Percentiles rank a stretch among this genome's conserved stretches.
These are phyloP conservation scores for Sebastes aleutianus DNA, from an alignment of 2,797 vertebrate species.

Conservation along the genomic window DNA sequence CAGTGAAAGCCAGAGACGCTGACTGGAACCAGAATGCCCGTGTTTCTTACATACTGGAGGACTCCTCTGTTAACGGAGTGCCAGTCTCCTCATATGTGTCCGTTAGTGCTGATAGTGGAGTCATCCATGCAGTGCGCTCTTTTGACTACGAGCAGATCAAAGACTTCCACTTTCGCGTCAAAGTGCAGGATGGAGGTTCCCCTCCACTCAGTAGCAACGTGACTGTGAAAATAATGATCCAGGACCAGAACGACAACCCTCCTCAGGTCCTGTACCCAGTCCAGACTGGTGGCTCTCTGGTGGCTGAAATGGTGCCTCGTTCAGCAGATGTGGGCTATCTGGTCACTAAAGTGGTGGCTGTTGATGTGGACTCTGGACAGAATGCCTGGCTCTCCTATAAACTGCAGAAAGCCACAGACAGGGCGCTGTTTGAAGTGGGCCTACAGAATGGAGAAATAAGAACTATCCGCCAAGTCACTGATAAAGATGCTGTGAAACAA, in stretches of 20 bases:
- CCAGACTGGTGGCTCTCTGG: slow-evolving; percentile 79
- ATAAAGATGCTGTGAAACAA: slow-evolving; percentile 74
- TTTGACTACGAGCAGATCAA: slow-evolving; percentile 82
- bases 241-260: slow-evolving; percentile 42
- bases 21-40: slow-evolving; percentile 39
- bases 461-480: slow-evolving; percentile 69
- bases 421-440: slow-evolving; percentile 75
- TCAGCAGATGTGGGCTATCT: slow-evolving; percentile 85
- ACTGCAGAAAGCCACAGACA: slow-evolving; percentile 73
- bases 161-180: slow-evolving; percentile 68
- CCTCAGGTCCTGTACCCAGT: slow-evolving; percentile 73
- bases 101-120: too few species aligned
- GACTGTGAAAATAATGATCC: slow-evolving; percentile 62
- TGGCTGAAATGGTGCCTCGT: slow-evolving; percentile 84
- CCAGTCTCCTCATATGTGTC: too few species aligned
- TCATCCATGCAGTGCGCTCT: slow-evolving; percentile 63
- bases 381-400: slow-evolving; percentile 86
- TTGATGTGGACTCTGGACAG: slow-evolving; percentile 84
- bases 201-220: slow-evolving; percentile 72
- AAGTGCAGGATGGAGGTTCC: slow-evolving; percentile 78
- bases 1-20: slow-evolving; percentile 64
- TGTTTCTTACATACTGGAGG: too few species aligned
- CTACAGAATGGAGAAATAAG: slow-evolving; percentile 77
- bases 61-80: too few species aligned
- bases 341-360: slow-evolving; percentile 87